Conservation (phyloP, 2,888 invertebrate genomes). For the Exephanes ischioxanthus region DNA sequence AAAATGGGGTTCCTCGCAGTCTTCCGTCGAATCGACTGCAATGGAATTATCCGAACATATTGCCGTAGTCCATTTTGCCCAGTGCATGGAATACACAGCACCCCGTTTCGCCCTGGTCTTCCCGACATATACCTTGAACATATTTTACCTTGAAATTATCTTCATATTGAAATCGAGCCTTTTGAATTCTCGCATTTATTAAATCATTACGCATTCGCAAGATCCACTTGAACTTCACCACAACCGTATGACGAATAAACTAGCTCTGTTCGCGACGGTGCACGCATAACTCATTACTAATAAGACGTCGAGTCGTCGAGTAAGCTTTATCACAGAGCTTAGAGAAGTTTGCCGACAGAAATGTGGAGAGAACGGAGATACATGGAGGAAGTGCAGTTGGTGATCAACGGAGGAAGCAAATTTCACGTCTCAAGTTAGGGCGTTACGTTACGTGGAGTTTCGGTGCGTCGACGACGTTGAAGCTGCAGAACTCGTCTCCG, state of each 20-base stretch:
- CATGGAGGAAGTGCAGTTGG: background rate
- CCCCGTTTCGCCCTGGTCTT: background rate
- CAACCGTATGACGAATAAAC: background rate
- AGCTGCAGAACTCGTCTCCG: background rate
- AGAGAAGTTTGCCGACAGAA: slow-evolving; percentile 10
- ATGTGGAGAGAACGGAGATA: background rate
- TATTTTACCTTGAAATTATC: background rate
- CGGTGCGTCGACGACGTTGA: background rate
- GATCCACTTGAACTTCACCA: background rate
- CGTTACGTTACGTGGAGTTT: slow-evolving; percentile 39
- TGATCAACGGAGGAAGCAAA: slow-evolving; percentile 12
- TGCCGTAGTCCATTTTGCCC: background rate
- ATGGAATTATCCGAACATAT: background rate
- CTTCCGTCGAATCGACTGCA: background rate
- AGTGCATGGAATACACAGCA: background rate
- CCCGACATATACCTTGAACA: too few relatives aligned
- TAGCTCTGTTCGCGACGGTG: background rate
- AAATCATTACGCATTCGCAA: background rate
- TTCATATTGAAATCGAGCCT: background rate
- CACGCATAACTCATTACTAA: slow-evolving; percentile 14
- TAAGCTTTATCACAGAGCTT: background rate
- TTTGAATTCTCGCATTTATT: background rate
- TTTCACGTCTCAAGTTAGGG: slow-evolving; percentile 3
- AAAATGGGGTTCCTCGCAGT: background rate
- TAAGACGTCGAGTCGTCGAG: slow-evolving; percentile 21